A percentile compares a stretch with the other conserved stretches of the same genome.
phyloP scores from a whole-genome alignment of 2,113 vertebrate species.

The Hemiprocne comata region DNA sequence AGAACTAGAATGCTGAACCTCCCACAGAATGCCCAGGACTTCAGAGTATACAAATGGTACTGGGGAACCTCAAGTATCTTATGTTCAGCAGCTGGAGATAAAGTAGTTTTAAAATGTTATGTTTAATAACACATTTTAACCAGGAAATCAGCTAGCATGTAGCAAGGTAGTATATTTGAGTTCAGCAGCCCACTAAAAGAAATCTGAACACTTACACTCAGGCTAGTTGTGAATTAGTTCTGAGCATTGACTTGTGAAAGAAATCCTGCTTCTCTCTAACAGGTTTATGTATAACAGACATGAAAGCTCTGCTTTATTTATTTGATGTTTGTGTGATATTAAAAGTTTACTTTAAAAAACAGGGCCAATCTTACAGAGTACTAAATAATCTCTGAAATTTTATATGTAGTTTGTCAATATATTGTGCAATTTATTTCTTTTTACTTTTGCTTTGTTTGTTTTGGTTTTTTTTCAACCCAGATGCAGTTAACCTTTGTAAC shows the following conservation, averaged over 20 bases:
- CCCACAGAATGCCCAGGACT: neutral
- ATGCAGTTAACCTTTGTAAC: slow-evolving; percentile 64
- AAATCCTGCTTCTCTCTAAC: neutral
- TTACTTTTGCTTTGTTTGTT: neutral
- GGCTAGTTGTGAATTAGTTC: neutral
- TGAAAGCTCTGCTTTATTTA: neutral
- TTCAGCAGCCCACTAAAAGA: neutral
- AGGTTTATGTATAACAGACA: neutral
- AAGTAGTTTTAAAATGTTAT: neutral
- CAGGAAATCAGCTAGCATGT: neutral
- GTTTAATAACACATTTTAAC: neutral
- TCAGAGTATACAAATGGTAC: neutral
- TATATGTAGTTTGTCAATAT: neutral
- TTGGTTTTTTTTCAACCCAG: neutral
- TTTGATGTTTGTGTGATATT: neutral
- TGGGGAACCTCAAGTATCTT: neutral
- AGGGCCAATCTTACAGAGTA: neutral
- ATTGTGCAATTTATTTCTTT: neutral
- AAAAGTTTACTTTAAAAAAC: neutral
- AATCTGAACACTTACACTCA: neutral
- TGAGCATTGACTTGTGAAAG: neutral
- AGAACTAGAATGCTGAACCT: neutral
- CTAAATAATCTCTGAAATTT: neutral
- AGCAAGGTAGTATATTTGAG: neutral
- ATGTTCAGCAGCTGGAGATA: neutral